A percentile compares a stretch with the other conserved stretches of the same genome.
Conservation (phyloP, 92 coral and sea anemone species). For the Zoanthus sansibaricus region DNA sequence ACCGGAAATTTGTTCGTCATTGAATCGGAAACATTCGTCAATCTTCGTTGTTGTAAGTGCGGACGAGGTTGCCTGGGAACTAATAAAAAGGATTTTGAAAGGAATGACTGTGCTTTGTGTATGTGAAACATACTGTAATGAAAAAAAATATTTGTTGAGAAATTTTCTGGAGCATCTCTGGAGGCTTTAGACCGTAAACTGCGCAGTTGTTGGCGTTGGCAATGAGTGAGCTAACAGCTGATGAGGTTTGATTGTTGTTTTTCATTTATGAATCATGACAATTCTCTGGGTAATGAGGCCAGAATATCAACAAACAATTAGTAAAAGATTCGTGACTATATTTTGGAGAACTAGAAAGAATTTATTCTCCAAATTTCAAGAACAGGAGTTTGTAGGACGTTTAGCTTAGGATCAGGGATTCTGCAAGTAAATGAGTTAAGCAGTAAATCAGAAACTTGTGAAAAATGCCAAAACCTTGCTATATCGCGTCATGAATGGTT, state of each 20-base stretch:
- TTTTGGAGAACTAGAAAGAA: neutral
- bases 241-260: conserved; percentile 61
- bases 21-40: conserved; percentile 25
- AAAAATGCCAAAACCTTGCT: neutral
- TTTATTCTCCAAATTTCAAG: neutral
- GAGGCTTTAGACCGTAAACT: conserved; percentile 21
- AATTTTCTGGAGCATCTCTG: conserved; percentile 28
- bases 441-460: neutral
- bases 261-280: conserved; percentile 18
- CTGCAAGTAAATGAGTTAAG: neutral
- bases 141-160: conserved; percentile 20
- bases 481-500: conserved; percentile 29
- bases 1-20: neutral
- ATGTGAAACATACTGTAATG: neutral
- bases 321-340: neutral
- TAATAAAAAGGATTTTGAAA: conserved; percentile 24
- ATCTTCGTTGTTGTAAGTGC: neutral
- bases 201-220: conserved; percentile 19
- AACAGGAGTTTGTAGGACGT: neutral
- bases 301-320: conserved; percentile 8
- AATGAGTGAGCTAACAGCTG: conserved; percentile 80
- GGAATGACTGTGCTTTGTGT: conserved; percentile 9
- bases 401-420: neutral
- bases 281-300: conserved; percentile 18
- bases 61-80: conserved; percentile 59